A percentile compares a stretch with the other conserved stretches of the same genome.
phyloP scores from a whole-genome alignment of 2,888 invertebrate genomes.

The Ophion ventricosus region DNA sequence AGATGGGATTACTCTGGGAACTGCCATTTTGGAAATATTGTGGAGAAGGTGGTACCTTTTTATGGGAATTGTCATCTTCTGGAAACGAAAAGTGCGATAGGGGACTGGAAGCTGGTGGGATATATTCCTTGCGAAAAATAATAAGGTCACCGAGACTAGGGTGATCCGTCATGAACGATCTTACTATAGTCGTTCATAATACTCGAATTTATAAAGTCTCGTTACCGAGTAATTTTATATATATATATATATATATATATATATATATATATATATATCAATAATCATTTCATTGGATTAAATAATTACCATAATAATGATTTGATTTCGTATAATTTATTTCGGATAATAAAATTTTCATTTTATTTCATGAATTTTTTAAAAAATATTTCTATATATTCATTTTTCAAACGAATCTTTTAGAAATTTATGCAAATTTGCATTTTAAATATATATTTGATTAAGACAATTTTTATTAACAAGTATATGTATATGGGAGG shows the following conservation, averaged over 20 bases:
- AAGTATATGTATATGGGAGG: too few species aligned
- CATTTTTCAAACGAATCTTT: too few species aligned
- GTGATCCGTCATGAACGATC: constrained; percentile 23
- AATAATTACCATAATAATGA: too few species aligned
- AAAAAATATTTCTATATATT: too few species aligned
- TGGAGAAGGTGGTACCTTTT: neutral
- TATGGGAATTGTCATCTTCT: neutral
- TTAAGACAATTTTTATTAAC: too few species aligned
- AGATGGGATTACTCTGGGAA: neutral
- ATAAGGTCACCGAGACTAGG: constrained; percentile 24
- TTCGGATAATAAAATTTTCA: too few species aligned
- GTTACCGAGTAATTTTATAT: neutral
- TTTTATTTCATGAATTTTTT: too few species aligned
- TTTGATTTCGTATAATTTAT: too few species aligned
- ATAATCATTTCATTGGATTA: too few species aligned
- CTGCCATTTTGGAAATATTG: neutral
- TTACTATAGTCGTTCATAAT: neutral
- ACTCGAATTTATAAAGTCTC: neutral
- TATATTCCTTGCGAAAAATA: neutral
- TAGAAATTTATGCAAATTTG: too few species aligned
- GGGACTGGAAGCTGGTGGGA: constrained; percentile 1
- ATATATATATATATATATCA: too few species aligned
- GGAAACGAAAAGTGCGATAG: constrained; percentile 18
- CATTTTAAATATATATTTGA: too few species aligned
- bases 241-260: neutral